These are phyloP conservation scores for Acronicta alni DNA, from an alignment of 2,888 invertebrate species.

Conservation along the genomic window DNA sequence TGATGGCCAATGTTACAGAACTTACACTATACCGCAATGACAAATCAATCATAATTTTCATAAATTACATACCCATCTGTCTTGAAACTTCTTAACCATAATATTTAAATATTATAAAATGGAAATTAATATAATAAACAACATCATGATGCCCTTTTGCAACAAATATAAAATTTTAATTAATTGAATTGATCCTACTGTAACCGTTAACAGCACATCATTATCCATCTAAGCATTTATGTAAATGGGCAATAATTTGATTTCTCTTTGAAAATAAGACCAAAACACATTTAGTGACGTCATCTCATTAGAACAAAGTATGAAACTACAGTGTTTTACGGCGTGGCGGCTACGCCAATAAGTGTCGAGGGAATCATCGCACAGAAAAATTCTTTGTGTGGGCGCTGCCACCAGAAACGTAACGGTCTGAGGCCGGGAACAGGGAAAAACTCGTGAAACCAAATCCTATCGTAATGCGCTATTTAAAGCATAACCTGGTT, in stretches of 20 bases:
- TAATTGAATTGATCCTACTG: too few species aligned
- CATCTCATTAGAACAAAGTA: constrained; percentile 50
- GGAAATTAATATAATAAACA: too few species aligned
- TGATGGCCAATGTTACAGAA: constrained; percentile 1
- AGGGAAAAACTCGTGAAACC: constrained; percentile 88
- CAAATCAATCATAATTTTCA: constrained; percentile 17
- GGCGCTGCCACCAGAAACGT: constrained; percentile 77
- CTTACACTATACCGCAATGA: constrained; percentile 46
- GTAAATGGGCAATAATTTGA: constrained; percentile 14
- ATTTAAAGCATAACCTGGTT: constrained; percentile 89
- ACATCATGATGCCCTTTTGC: too few species aligned
- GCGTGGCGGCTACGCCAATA: constrained; percentile 64
- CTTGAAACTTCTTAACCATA: neutral
- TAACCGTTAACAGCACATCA: constrained; percentile 4
- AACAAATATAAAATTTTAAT: too few species aligned
- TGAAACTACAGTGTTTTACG: constrained; percentile 55
- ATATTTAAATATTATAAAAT: neutral
- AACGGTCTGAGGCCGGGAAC: constrained; percentile 79
- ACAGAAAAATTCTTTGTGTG: constrained; percentile 79
- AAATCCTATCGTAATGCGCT: constrained; percentile 89
- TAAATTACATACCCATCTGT: constrained; percentile 6
- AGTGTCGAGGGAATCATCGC: constrained; percentile 74
- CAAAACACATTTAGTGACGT: constrained; percentile 45
- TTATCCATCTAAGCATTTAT: constrained; percentile 1
- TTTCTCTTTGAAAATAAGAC: constrained; percentile 8